Base-by-base conservation (phyloP, 2,113 vertebrate species). In the Platysternon megacephalum region DNA sequence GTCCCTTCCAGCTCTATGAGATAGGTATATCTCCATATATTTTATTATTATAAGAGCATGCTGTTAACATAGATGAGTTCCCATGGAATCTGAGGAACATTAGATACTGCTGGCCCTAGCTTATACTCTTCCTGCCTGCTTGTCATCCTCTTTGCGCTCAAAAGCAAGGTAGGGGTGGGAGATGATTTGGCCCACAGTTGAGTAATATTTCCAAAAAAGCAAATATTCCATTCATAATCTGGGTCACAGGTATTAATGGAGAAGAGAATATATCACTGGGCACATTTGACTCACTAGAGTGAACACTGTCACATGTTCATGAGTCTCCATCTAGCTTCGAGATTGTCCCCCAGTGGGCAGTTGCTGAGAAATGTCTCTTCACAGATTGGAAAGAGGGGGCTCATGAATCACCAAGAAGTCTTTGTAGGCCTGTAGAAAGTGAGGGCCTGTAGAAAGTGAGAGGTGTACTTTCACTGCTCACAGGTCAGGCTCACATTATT, bases 401-500 rank as follows among this genome's bases (percentile, higher is more conserved):
- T 89, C 49, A 32, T 1, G 56, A 96, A 61, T 61, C 91, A 79
- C 61, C 49, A 51, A 65, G 28, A 96, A 16, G 83, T 55, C 42
- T 93, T 86, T 35, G 42, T 0, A 56, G 85, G 81, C 88, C 84
- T 96, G 83, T 97, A 94, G 96, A 95, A 87, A 35, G 85, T 42
- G 83, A 96, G 79, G 83, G 81, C 90, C 84, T 96, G 85, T 97
- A 95, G 96, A 95, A 89, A 35, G 87, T 46, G 83, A 96, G 82
- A 83, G 82, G 84, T 87, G 55, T 16, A 79, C 74, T 65, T 85
- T 83, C 81, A 82, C 85, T 93, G 83, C 9, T 61, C 85, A 89
- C 46, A 65, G 95, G 92, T 93, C 81, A 10, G 52, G 88, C 65
- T 74, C 35, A n/a, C 5, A 21, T 72, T 39, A 39, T 89, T 84